phyloP scores from a whole-genome alignment of 64 coral and sea anemone species.

The Trachythela sp. region DNA sequence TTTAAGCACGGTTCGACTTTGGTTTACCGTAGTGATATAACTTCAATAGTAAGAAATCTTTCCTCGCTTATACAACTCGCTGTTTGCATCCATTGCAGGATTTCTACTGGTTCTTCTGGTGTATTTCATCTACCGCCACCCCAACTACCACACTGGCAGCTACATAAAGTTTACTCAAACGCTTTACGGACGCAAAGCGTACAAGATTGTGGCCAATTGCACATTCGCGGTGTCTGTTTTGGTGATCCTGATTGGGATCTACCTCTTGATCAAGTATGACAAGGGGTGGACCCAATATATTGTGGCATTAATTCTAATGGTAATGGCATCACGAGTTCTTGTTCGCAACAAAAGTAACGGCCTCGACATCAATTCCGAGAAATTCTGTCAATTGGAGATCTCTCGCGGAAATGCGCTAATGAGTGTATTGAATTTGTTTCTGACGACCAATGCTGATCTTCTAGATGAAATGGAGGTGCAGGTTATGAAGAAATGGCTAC shows the following conservation, averaged over 20 bases:
- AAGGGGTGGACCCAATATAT: neutral
- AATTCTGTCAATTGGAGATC: slow-evolving; percentile 25
- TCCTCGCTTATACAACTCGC: too few species aligned
- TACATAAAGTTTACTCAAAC: slow-evolving; percentile 13
- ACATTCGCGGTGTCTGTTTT: slow-evolving; percentile 27
- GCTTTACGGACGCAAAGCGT: neutral
- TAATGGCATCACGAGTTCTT: neutral
- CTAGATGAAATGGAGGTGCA: slow-evolving; percentile 22
- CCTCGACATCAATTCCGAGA: neutral
- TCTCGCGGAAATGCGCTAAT: slow-evolving; percentile 5
- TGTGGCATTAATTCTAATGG: neutral
- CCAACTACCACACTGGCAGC: slow-evolving; percentile 8
- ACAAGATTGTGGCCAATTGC: neutral
- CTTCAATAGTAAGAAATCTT: too few species aligned
- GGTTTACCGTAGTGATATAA: too few species aligned
- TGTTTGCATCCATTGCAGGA: too few species aligned
- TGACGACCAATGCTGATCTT: slow-evolving; percentile 9
- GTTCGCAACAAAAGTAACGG: slow-evolving; percentile 5
- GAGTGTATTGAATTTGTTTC: neutral
- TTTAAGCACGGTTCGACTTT: too few species aligned
- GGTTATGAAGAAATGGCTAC: slow-evolving; percentile 12
- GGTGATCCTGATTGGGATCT: neutral
- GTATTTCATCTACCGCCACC: neutral
- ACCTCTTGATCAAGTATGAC: neutral
- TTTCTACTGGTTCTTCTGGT: too few species aligned